Base-by-base conservation (phyloP, 2,888 invertebrate genomes). In the Epistrophe eligans region DNA sequence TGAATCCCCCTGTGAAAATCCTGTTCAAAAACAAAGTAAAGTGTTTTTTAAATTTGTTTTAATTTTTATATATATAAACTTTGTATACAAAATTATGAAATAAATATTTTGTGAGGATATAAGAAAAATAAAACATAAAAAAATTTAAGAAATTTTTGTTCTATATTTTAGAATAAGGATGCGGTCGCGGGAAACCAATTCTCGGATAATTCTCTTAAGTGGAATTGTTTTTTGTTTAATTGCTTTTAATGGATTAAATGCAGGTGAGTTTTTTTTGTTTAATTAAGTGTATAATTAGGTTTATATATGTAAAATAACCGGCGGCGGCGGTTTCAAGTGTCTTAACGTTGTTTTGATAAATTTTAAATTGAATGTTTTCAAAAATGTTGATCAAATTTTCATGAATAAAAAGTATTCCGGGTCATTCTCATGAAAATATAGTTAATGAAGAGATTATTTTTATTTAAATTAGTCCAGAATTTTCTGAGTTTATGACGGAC, bases 121-220 rank as follows among this genome's bases (percentile, higher is more conserved):
- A 11, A n/a, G 55, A 24, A n/a, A 43, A 6, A 52, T 35, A 62
- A 15, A 0, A 7, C 19, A 24, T 2, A 52, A 60, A 52, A 11
- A 40, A 60, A 64, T 24, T 77, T 13, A 77, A 48, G 11, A 60
- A 19, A 13, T 38, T 70, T 67, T 28, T 38, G 9, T 73, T 74
- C 35, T 52, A 62, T 52, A 62, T 85, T 85, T 70, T 85, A 85
- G 85, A 77, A 82, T 71, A 82, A 82, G 70, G 74, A 85, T 85
- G 85, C 57, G 77, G 55, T 77, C 73, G 48, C 82, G 70, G 17
- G 57, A 64, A 71, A n/a, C 28, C 50, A 40, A 13, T 57, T 77
- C 72, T 71, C 77, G 62, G 72, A 58, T 82, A 70, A 64, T 57
- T 28, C 45, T 85, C 24, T 17, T 62, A n/a, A 10, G 57, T 64